phyloP scores from a whole-genome alignment of 2,888 invertebrate genomes.

The Spisula subtruncata region DNA sequence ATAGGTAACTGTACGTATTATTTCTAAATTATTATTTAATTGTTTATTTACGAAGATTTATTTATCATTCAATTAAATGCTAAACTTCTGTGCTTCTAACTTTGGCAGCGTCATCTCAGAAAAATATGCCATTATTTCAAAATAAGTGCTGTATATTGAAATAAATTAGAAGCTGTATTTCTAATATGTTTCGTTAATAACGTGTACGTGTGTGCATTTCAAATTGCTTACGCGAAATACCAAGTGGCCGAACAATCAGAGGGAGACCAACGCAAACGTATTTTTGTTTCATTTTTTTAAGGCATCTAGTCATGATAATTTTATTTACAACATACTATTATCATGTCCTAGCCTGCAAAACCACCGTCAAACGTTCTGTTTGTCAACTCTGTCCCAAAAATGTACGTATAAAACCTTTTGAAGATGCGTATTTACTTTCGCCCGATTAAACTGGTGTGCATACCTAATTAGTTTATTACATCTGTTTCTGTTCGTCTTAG shows the following conservation, averaged over 20 bases:
- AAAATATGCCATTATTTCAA: neutral
- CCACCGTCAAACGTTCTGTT: no score
- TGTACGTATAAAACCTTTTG: neutral
- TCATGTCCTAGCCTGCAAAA: neutral
- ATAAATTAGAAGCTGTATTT: no score
- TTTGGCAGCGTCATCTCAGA: no score
- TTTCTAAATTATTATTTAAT: no score
- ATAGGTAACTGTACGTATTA: no score
- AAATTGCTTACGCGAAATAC: neutral
- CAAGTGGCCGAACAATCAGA: neutral
- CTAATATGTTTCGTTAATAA: neutral
- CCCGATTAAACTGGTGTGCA: conserved; percentile 12
- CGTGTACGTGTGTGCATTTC: no score
- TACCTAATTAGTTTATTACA: neutral
- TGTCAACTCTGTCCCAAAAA: neutral
- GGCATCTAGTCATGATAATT: no score
- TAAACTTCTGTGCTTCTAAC: no score
- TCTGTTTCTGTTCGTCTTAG: neutral
- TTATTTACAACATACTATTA: neutral
- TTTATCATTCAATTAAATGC: no score
- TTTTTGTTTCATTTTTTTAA: neutral
- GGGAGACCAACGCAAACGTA: no score
- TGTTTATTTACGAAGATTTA: no score
- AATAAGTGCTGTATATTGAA: neutral
- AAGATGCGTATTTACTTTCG: neutral